Conservation (phyloP, 1,140 invertebrate species). For the Apis dorsata region DNA sequence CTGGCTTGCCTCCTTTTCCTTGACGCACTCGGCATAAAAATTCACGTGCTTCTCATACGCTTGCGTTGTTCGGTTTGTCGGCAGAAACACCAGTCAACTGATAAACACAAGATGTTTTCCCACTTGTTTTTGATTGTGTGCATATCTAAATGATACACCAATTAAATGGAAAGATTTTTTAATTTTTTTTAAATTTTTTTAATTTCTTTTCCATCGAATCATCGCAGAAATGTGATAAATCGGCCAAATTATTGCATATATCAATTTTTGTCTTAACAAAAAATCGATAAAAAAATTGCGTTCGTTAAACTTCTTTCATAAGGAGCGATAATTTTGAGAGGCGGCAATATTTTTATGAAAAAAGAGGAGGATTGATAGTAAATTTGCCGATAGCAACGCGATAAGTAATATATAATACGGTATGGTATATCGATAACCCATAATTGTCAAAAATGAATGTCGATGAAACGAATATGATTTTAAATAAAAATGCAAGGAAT, state of each 20-base stretch:
- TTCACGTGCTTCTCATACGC: neutral
- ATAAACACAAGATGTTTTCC: neutral
- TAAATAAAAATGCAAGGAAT: no score
- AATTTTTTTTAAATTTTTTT: no score
- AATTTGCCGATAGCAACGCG: no score
- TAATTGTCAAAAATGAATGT: no score
- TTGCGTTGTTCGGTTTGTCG: neutral
- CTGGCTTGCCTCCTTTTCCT: neutral
- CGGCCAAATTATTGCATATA: neutral
- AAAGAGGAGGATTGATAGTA: no score
- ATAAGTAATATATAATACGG: no score
- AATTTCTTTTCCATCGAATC: neutral
- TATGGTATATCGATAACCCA: no score
- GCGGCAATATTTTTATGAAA: no score
- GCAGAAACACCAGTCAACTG: neutral
- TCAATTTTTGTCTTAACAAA: neutral
- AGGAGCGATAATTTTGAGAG: no score
- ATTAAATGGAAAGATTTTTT: constrained; percentile 2
- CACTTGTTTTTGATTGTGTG: neutral
- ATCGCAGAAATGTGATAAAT: neutral
- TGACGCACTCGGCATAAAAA: neutral
- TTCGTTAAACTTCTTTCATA: no score
- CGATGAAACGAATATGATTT: no score
- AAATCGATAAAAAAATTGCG: neutral
- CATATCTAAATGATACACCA: constrained; percentile 4